Conservation (phyloP, 2,113 vertebrate species). For the Melanerpes formicivorus region DNA sequence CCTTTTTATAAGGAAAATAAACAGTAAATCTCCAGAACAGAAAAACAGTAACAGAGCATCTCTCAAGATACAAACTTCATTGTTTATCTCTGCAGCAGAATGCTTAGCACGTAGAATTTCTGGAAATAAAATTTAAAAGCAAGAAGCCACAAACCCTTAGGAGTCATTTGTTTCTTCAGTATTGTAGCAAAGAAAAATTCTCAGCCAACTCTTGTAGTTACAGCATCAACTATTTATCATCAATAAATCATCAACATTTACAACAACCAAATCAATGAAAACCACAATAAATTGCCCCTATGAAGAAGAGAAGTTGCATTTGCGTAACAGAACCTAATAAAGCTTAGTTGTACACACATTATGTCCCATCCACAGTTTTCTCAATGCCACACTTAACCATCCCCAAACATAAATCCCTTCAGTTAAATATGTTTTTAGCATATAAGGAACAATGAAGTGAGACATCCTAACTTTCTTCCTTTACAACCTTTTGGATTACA, state of each 20-base stretch:
- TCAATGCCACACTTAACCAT: neutral
- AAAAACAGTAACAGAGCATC: constrained; percentile 13
- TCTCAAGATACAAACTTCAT: constrained; percentile 11
- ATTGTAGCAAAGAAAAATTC: constrained; percentile 47
- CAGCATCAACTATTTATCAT: constrained; percentile 31
- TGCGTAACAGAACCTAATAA: neutral
- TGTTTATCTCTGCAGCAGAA: constrained; percentile 51
- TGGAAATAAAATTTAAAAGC: constrained; percentile 71
- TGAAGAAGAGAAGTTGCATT: constrained; percentile 11
- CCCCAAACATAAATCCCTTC: neutral
- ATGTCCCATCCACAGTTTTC: neutral
- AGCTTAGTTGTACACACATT: neutral
- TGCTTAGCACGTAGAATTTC: constrained; percentile 60
- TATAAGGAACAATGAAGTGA: neutral
- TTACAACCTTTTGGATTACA: neutral
- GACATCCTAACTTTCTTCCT: neutral
- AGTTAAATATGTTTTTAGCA: neutral
- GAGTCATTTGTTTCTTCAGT: constrained; percentile 64
- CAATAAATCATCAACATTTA: constrained; percentile 69
- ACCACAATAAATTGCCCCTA: neutral
- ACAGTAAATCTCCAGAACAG: constrained; percentile 45
- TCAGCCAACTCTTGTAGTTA: constrained; percentile 42
- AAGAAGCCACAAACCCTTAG: constrained; percentile 48
- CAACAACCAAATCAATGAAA: constrained; percentile 50
- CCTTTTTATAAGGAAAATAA: constrained; percentile 54